phyloP scores from a whole-genome alignment of 2,797 vertebrate species.

The Taenioides sp. region DNA sequence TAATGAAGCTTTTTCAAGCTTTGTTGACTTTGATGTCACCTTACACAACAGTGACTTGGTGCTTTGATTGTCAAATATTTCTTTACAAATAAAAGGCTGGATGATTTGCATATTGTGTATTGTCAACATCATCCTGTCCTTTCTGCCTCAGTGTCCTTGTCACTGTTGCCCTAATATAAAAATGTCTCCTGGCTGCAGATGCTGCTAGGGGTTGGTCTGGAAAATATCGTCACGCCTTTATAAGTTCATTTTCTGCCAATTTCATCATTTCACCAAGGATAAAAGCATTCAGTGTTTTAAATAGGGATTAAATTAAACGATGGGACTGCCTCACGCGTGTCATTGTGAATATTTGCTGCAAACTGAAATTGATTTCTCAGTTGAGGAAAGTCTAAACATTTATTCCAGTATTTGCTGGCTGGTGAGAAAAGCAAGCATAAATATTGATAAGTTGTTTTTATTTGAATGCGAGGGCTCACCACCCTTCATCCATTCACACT shows the following conservation, averaged over 20 bases:
- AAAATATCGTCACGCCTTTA: conserved; percentile 59
- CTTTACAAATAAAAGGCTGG: conserved; percentile 37
- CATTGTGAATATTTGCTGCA: conserved; percentile 36
- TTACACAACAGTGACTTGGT: background rate
- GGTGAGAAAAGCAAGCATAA: background rate
- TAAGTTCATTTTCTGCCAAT: conserved; percentile 52
- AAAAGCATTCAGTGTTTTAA: conserved; percentile 48
- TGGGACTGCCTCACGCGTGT: conserved; percentile 13
- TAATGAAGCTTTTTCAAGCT: conserved; percentile 4
- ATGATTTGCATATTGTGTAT: conserved; percentile 61
- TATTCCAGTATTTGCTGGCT: background rate
- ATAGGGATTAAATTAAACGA: conserved; percentile 46
- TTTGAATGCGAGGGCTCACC: conserved; percentile 9
- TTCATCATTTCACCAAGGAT: conserved; percentile 55
- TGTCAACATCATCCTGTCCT: conserved; percentile 56
- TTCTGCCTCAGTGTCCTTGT: conserved; percentile 68
- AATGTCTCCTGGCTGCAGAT: conserved; percentile 61
- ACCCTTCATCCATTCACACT: conserved; percentile 28
- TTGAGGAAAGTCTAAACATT: conserved; percentile 11
- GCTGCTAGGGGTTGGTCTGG: conserved; percentile 53
- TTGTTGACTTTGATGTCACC: conserved; percentile 8
- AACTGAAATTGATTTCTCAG: conserved; percentile 42
- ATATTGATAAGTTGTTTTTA: conserved; percentile 17
- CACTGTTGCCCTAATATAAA: conserved; percentile 63
- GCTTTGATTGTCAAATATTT: conserved; percentile 37